Evolutionary conservation across 2,113 vertebrate species (phyloP).

Genomic region (Drymodes brunneopygia): DNA sequence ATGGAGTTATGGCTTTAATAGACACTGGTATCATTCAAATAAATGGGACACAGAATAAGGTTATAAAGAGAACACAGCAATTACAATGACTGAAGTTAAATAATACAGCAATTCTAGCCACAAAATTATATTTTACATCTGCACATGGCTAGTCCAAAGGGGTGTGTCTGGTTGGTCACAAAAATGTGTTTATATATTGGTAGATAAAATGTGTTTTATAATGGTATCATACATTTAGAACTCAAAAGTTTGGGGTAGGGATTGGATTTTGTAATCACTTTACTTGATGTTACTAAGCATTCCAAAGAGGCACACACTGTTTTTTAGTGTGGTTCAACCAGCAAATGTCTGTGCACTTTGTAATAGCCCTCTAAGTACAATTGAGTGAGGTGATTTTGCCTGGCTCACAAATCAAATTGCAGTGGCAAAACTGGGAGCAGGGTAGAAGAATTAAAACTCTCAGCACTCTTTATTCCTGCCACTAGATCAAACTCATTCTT

Average conservation of each 20-base stretch:
- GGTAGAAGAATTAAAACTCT: constrained; percentile 18
- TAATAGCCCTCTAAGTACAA: neutral
- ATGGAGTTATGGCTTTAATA: neutral
- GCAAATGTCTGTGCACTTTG: neutral
- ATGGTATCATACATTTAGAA: neutral
- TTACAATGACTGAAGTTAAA: neutral
- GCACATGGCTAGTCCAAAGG: neutral
- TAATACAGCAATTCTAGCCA: neutral
- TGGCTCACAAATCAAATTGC: constrained; percentile 1
- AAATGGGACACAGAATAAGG: neutral
- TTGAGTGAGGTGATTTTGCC: neutral
- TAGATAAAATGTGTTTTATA: neutral
- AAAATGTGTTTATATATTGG: neutral
- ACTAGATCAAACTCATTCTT: constrained; percentile 26
- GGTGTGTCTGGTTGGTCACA: neutral
- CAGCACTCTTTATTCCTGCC: neutral
- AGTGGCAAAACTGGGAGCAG: neutral
- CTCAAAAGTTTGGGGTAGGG: neutral
- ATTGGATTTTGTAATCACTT: neutral
- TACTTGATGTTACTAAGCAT: neutral
- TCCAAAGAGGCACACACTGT: neutral
- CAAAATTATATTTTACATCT: neutral
- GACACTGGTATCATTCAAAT: neutral
- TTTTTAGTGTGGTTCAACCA: neutral
- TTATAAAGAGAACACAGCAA: neutral